A percentile compares a stretch with the other conserved stretches of the same genome.
Conservation (phyloP, 2,888 invertebrate species). For the Chydorus sphaericus region DNA sequence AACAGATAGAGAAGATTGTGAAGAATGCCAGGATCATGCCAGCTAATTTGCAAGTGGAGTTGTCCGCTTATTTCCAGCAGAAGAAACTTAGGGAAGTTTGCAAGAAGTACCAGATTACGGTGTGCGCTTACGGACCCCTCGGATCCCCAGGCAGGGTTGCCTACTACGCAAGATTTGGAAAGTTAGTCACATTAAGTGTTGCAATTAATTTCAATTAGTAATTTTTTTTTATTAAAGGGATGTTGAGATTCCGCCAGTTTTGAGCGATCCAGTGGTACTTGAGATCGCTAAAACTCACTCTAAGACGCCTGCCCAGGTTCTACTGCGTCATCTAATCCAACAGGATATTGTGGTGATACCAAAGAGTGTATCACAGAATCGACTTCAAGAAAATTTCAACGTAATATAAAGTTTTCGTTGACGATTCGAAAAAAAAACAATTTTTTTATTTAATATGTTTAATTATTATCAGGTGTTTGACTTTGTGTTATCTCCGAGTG, state of each 20-base stretch:
- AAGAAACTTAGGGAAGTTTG: slow-evolving; percentile 42
- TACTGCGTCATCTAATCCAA: slow-evolving; percentile 56
- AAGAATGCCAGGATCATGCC: slow-evolving; percentile 36
- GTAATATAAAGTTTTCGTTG: too few relatives aligned
- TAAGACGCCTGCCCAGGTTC: slow-evolving; percentile 59
- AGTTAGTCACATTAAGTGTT: too few relatives aligned
- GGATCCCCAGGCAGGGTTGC: slow-evolving; percentile 9
- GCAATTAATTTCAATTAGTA: too few relatives aligned
- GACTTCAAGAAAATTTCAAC: slow-evolving; percentile 56
- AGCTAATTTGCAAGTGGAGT: slow-evolving; percentile 47
- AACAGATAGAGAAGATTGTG: slow-evolving; percentile 52
- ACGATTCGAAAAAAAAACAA: too few relatives aligned
- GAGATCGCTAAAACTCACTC: slow-evolving; percentile 33
- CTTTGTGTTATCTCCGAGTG: background rate
- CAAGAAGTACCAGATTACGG: slow-evolving; percentile 30
- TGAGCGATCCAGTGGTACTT: slow-evolving; percentile 28
- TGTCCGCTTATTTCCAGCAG: slow-evolving; percentile 65
- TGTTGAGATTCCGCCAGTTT: slow-evolving; percentile 15
- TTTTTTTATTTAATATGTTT: too few relatives aligned
- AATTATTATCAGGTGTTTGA: background rate
- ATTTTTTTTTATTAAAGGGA: background rate
- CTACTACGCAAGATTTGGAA: background rate
- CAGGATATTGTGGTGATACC: slow-evolving; percentile 60
- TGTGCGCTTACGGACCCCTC: slow-evolving; percentile 9
- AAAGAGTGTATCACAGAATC: slow-evolving; percentile 57